Percentiles rank a stretch among this genome's conserved stretches.
Evolutionary conservation across 2,797 vertebrate species (phyloP).

Genomic region (Streptopelia turtur): DNA sequence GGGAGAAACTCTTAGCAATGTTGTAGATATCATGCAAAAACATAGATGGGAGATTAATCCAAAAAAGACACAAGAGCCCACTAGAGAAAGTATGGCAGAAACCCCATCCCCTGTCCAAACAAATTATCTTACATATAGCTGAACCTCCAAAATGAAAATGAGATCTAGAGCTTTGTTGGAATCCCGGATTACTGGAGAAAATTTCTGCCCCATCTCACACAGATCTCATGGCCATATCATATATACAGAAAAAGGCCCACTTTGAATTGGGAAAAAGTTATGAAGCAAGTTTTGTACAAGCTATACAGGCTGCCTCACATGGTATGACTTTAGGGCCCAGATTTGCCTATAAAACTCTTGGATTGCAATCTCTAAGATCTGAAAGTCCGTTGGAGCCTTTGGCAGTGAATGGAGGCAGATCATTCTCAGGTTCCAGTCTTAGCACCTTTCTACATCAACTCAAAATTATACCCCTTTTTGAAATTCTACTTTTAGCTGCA

Average conservation of each 20-base stretch:
- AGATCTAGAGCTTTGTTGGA: background rate
- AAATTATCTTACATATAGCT: background rate
- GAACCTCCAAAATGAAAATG: background rate
- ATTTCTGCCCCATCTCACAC: background rate
- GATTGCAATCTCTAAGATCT: background rate
- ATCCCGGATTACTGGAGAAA: background rate
- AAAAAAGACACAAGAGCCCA: background rate
- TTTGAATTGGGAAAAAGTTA: background rate
- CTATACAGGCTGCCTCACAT: background rate
- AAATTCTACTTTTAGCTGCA: background rate
- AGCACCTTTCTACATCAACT: accelerated
- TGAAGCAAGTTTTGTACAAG: background rate
- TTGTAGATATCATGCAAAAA: background rate
- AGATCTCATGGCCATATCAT: background rate
- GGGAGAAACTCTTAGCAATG: background rate
- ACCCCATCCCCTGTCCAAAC: accelerated
- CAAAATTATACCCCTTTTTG: background rate
- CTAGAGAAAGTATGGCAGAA: background rate
- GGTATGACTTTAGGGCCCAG: background rate
- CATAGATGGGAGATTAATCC: background rate
- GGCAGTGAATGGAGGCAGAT: background rate
- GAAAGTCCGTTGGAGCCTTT: background rate
- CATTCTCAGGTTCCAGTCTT: background rate
- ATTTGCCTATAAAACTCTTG: accelerated
- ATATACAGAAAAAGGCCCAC: background rate